A percentile compares a stretch with the other conserved stretches of the same genome.
Conservation (phyloP, 2,888 invertebrate genomes). For the Tachina grossa region DNA sequence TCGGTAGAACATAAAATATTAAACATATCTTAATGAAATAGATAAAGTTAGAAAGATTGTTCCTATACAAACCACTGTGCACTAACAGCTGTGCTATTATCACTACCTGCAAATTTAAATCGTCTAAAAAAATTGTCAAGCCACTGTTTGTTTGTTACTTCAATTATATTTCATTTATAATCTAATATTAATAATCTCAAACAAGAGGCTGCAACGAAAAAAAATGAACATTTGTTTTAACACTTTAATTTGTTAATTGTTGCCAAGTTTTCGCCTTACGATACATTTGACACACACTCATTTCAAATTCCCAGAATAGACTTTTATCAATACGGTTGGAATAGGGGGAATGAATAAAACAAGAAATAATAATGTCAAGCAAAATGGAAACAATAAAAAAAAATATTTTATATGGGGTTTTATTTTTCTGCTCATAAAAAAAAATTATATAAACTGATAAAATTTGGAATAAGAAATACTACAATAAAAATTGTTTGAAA, state of each 20-base stretch:
- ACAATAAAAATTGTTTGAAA: constrained; percentile 22
- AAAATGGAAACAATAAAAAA: constrained; percentile 46
- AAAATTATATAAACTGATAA: constrained; percentile 35
- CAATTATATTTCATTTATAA: constrained; percentile 3
- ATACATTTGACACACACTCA: constrained; percentile 44
- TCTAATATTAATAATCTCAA: constrained; percentile 20
- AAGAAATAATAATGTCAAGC: constrained; percentile 40
- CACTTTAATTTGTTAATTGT: constrained; percentile 37
- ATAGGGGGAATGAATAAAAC: background rate
- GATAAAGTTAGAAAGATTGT: no score
- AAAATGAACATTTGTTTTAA: constrained; percentile 24
- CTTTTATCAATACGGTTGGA: constrained; percentile 12
- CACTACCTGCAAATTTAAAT: no score
- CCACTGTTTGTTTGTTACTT: background rate
- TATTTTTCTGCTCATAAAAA: background rate
- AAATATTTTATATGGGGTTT: constrained; percentile 14
- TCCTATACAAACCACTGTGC: no score
- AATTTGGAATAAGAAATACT: constrained; percentile 9
- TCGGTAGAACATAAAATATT: no score
- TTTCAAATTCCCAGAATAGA: constrained; percentile 41
- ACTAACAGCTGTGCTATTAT: no score
- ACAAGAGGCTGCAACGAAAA: constrained; percentile 3
- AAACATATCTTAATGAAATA: no score
- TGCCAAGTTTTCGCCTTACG: constrained; percentile 22
- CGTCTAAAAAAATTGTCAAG: background rate